Base-by-base conservation (phyloP, 2,113 vertebrate genomes). In the Coregonus clupeaformis region DNA sequence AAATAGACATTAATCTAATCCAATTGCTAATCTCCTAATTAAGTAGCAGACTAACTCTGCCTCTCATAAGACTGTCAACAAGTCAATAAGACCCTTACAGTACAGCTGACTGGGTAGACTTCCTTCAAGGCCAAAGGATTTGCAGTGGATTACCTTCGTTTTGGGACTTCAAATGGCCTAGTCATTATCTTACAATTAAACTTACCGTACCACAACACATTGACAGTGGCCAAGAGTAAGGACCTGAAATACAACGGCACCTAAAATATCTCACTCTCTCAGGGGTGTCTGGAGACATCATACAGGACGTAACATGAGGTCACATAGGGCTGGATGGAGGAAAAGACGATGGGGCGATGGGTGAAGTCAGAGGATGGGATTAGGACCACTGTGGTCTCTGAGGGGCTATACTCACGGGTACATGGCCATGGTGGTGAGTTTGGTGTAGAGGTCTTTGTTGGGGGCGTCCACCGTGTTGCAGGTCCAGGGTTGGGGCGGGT, bases 351-450 rank as follows among this genome's bases (percentile, higher is more conserved):
- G 36, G 18, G 32, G 9, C 2, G 12, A 18, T 5, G 30, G 65
- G 1, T n/a, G 4, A 63, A 45, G 59, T 30, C 64, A 36, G 24
- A 29, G 4, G 47, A 47, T 5, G 6, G 29, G 55, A 29, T 7
- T 16, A 77, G 75, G 74, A 79, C 84, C 12, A 25, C 49, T 25
- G 3, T 20, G 30, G 16, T 30, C 49, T 6, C 30, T 3, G 25
- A 16, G 13, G 11, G 52, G 0, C 14, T 62, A 82, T 94, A 98
- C 98, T 98, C 94, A 99, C 98, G 98, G 98, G 85, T 99, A 98
- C 97, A 99, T 99, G 84, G 97, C 97, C 96, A 98, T 98, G 16
- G 97, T 98, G 85, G 98, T 98, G 92, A 99, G 89, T 86, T 98
- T 97, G 72, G 96, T 96, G 90, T 97, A 99, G 91, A 99, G 92